These are phyloP conservation scores for Melanotaenia nigrans DNA, from an alignment of 2,797 vertebrate species.

Conservation along the genomic window DNA sequence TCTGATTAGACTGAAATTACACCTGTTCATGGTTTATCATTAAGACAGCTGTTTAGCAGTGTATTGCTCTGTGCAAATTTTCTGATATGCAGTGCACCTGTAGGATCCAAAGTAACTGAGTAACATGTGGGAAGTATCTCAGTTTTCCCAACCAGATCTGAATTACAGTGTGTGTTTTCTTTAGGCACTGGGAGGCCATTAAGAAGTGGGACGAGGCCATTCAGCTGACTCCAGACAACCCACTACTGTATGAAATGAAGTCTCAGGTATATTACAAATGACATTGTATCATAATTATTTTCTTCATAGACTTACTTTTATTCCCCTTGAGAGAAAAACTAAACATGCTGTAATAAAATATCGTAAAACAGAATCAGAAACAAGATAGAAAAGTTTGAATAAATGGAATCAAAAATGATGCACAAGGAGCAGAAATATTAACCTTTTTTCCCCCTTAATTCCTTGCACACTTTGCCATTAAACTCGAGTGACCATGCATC, in stretches of 20 bases:
- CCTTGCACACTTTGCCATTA: no score
- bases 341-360: no score
- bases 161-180: slow-evolving; percentile 50
- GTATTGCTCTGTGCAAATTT: not conserved
- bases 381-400: no score
- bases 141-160: slow-evolving; percentile 1
- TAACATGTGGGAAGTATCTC: not conserved
- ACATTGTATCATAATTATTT: not conserved
- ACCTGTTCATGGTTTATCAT: not conserved
- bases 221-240: slow-evolving; percentile 91
- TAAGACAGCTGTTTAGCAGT: not conserved
- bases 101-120: not conserved
- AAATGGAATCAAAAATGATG: no score
- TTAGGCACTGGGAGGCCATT: slow-evolving; percentile 91
- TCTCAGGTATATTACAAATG: slow-evolving; percentile 87
- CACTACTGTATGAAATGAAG: slow-evolving; percentile 95
- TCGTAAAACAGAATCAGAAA: no score
- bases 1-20: not conserved
- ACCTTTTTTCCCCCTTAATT: no score
- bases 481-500: no score
- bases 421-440: no score
- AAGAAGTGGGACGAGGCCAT: slow-evolving; percentile 96
- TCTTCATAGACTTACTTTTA: not conserved
- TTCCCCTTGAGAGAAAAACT: no score
- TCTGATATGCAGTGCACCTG: not conserved